Conservation (phyloP, 2,888 invertebrate genomes). For the Chaitophorus viminalis region DNA sequence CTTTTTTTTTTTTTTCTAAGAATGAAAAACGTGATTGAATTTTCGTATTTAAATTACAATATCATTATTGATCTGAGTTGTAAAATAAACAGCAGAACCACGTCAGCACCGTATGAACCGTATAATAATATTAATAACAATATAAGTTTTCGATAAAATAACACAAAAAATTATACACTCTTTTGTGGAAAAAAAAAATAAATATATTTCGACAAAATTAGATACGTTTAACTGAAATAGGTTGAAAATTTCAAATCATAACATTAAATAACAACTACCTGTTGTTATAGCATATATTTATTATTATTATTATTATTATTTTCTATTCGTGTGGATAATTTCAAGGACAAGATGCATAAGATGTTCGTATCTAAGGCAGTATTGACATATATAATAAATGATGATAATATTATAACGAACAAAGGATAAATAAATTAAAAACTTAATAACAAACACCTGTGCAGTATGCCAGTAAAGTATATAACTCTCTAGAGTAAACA, state of each 20-base stretch:
- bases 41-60: no score
- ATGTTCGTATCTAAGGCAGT: neutral
- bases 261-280: neutral
- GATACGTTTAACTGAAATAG: neutral
- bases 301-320: neutral
- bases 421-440: constrained; percentile 11
- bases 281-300: neutral
- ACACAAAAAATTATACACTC: no score
- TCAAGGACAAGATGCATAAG: neutral
- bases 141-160: no score
- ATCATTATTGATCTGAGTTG: no score
- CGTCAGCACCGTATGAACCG: no score
- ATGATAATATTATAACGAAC: constrained; percentile 7
- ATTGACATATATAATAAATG: neutral
- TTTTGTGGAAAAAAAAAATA: no score
- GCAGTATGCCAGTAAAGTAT: no score
- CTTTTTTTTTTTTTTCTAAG: no score
- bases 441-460: neutral
- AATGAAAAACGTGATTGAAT: no score
- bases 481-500: neutral
- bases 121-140: no score
- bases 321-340: neutral
- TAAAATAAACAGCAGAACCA: no score
- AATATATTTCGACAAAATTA: neutral
- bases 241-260: neutral